Conservation (phyloP, 1,140 invertebrate species). For the Zaprionus davidi region DNA sequence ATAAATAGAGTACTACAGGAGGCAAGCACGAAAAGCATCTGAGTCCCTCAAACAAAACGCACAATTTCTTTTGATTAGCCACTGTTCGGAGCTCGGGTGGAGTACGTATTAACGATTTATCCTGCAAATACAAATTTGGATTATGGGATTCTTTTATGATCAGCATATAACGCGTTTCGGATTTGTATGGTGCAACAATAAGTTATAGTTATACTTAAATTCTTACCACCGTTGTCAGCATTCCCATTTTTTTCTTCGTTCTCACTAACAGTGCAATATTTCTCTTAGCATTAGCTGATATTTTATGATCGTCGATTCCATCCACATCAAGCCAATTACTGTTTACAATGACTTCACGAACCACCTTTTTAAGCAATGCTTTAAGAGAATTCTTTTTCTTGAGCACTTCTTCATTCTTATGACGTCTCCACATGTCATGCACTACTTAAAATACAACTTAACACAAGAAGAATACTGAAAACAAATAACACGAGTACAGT, state of each 20-base stretch:
- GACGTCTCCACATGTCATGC: conserved; percentile 37
- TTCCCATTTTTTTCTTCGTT: conserved; percentile 23
- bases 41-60: conserved; percentile 35
- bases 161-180: not conserved
- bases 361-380: conserved; percentile 43
- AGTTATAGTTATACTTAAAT: not conserved
- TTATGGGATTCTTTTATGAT: not conserved
- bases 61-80: conserved; percentile 41
- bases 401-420: conserved; percentile 1
- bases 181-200: not conserved
- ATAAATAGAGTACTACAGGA: conserved; percentile 36
- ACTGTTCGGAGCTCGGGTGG: conserved; percentile 34
- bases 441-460: not conserved
- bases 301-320: conserved; percentile 1
- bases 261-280: conserved; percentile 30
- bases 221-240: conserved; percentile 41
- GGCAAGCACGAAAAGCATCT: conserved; percentile 36
- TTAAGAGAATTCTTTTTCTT: conserved; percentile 22
- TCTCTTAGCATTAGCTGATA: not conserved
- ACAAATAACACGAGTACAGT: not conserved
- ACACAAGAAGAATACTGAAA: conserved; percentile 3
- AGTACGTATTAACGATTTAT: conserved; percentile 51
- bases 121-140: conserved; percentile 19
- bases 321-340: conserved; percentile 41
- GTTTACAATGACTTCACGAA: conserved; percentile 53